Evolutionary conservation across 2,113 vertebrate genomes (phyloP).

Genomic region (Seriola dumerili): DNA sequence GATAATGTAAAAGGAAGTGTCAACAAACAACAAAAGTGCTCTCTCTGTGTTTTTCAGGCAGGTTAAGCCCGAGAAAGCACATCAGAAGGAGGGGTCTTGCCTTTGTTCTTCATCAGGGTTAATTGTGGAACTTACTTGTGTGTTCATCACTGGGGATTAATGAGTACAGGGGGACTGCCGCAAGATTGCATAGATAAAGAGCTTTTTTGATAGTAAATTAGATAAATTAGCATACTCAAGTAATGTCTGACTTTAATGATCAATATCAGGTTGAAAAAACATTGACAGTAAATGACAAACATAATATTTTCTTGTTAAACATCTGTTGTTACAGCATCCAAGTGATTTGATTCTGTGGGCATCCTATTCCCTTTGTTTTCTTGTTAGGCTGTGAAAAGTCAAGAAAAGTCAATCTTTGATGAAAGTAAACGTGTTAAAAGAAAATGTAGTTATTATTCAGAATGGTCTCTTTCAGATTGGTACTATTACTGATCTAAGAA

Average conservation of each 20-base stretch:
- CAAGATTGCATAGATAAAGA: not conserved
- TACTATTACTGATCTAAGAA: too few species aligned
- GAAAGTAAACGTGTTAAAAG: not conserved
- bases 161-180: not conserved
- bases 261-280: constrained; percentile 5
- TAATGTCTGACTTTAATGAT: not conserved
- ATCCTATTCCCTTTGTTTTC: constrained; percentile 38
- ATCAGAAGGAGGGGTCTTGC: constrained; percentile 8
- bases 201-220: not conserved
- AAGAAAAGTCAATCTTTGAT: not conserved
- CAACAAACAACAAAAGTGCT: constrained; percentile 9
- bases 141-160: constrained; percentile 11
- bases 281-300: not conserved
- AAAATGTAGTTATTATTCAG: not conserved
- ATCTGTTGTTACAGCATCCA: constrained; percentile 11
- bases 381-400: constrained; percentile 12
- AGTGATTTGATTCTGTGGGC: constrained; percentile 9
- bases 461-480: too few species aligned
- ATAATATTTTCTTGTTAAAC: constrained; percentile 14
- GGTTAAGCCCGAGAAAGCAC: not conserved
- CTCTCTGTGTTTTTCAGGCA: constrained; percentile 2
- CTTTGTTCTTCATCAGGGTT: constrained; percentile 26
- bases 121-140: not conserved
- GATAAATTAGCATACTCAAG: not conserved
- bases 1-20: constrained; percentile 1